Evolutionary conservation across 30 jellyfish, hydroid and myxozoan species (phyloP).

Genomic region (Aurelia aurita): DNA sequence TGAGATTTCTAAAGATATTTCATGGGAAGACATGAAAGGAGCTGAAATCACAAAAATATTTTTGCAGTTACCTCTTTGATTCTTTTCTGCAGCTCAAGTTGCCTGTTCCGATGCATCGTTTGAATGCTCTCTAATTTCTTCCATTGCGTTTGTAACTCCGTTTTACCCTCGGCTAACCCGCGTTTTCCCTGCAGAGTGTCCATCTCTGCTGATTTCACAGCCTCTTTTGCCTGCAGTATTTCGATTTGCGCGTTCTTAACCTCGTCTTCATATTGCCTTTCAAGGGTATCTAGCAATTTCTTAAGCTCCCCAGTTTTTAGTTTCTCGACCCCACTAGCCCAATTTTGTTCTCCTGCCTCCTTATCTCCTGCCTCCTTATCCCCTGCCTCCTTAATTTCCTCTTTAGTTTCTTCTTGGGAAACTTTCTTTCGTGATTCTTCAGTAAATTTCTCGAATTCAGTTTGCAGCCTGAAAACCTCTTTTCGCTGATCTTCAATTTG

Average conservation of each 20-base stretch:
- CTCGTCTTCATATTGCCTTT: constrained; percentile 85
- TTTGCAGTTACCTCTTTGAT: constrained; percentile 51
- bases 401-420: constrained; percentile 34
- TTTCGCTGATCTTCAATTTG: constrained; percentile 80
- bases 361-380: constrained; percentile 25
- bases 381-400: constrained; percentile 27
- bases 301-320: constrained; percentile 63
- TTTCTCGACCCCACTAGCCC: constrained; percentile 12
- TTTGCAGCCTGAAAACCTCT: constrained; percentile 84
- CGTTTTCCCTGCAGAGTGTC: constrained; percentile 93
- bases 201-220: constrained; percentile 85
- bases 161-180: constrained; percentile 86
- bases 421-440: constrained; percentile 33
- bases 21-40: too few relatives aligned
- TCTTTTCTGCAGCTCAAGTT: constrained; percentile 75
- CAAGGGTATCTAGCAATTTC: constrained; percentile 71
- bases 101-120: constrained; percentile 72
- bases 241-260: constrained; percentile 84
- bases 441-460: constrained; percentile 70
- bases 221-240: constrained; percentile 85
- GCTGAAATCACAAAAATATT: too few relatives aligned
- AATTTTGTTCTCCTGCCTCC: constrained; percentile 4
- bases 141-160: constrained; percentile 88
- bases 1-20: too few relatives aligned
- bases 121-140: constrained; percentile 80